These are phyloP conservation scores for Stomatorhinus walkeri DNA, from an alignment of 2,797 vertebrate species.

Conservation along the genomic window DNA sequence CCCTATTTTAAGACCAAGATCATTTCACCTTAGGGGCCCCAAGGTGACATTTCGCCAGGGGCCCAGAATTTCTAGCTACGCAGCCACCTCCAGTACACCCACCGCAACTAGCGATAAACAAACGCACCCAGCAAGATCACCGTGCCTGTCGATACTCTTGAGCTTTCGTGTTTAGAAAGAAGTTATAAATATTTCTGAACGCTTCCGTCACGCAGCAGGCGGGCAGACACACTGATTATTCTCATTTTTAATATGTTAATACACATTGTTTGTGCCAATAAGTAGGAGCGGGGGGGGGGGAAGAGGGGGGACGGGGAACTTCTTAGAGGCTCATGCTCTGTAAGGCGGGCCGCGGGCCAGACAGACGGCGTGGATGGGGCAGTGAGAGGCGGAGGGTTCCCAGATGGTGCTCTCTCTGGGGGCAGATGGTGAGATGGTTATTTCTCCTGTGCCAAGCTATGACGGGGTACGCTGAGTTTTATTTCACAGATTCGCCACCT, in stretches of 20 bases:
- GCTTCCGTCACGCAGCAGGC: neutral
- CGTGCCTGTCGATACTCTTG: neutral
- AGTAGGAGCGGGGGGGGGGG: neutral
- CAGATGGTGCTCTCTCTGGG: slow-evolving; percentile 47
- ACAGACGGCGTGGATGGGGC: slow-evolving; percentile 35
- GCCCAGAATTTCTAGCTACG: neutral
- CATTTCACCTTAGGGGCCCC: neutral
- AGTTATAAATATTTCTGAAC: slow-evolving; percentile 1
- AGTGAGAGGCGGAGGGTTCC: slow-evolving; percentile 40
- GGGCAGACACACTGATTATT: slow-evolving; percentile 1
- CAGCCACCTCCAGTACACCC: neutral
- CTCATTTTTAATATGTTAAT: slow-evolving; percentile 11
- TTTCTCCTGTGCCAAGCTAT: slow-evolving; percentile 44
- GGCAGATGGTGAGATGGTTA: slow-evolving; percentile 43
- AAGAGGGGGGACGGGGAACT: neutral
- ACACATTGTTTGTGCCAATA: neutral
- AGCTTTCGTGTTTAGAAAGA: neutral
- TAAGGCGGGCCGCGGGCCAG: slow-evolving; percentile 3
- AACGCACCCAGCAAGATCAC: neutral
- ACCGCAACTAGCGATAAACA: neutral
- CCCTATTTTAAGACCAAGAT: neutral
- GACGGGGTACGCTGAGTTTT: slow-evolving; percentile 38
- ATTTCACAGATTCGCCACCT: slow-evolving; percentile 46
- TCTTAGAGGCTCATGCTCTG: neutral
- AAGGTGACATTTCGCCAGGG: neutral